Base-by-base conservation (phyloP, 2,888 invertebrate species). In the Crossocerus cetratus region DNA sequence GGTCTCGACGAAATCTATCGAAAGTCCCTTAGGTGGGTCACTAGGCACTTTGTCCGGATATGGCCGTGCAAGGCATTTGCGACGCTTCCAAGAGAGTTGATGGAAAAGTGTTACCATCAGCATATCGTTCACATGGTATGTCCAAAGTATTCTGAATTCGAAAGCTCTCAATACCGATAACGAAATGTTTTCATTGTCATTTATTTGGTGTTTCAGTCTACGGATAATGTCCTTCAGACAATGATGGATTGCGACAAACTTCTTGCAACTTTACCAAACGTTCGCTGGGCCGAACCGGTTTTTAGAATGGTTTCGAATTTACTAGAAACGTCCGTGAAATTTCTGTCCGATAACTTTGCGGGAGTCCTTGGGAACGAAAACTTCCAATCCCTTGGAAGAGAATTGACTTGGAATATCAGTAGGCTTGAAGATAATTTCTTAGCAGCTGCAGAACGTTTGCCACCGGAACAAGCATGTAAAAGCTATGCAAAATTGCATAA, bases 51-150 rank as follows among this genome's bases (percentile, higher is more conserved):
- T 90, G 93, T 94, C 5, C 93, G 95, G 85, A 95, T 98, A 60
- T 98, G 98, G 98, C 96, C 97, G 0, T 96, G 96, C 2, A 94
- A 97, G 84, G 94, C 95, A 2, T 98, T 98, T 90, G 96, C 97
- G 0, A 94, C 95, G 56, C 90, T 98, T 69, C 96, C 97, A 0
- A 93, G 95, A 44, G 96, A 97, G 86, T 92, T 97, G 3, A 92
- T 96, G 78, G 95, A 96, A 61, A 95, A 96, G 86, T 97, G 97
- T 88, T 95, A 95, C 80, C 95, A 95, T 86, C 96, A 96, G 86
- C 95, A 95, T 84, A 93, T 95, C 13, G 94, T 95, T 0, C 95
- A 96, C 86, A 93, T 97, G 92, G 93, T 93, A 88, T 3, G 65
- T 20, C n/a, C 8, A 5, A 43, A 22, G n/a, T 20, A 59, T 44